Base-by-base conservation (phyloP, 2,113 vertebrate genomes). In the Sebastes fasciatus region DNA sequence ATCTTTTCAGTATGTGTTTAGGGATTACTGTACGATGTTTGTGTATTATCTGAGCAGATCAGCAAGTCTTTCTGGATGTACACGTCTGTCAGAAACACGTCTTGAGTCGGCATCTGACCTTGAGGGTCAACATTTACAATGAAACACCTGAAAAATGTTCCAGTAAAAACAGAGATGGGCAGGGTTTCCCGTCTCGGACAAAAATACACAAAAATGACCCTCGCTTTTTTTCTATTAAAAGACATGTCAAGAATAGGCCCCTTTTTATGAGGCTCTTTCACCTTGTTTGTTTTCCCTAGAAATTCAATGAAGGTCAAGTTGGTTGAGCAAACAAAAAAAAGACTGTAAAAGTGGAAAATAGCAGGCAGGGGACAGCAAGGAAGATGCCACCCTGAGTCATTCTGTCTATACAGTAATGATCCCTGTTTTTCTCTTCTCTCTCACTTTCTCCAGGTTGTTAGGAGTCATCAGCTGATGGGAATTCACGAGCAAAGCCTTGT, bases 161-260 rank as follows among this genome's bases (percentile, higher is more conserved):
- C 84, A 91, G 84, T 86, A 67, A 88, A 89, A 88, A 69, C 45
- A 65, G 51, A 60, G 79, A 79, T 78, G 74, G 81, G 64, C 52
- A 60, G 74, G 80, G 80, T 80, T 90, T 88, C 78, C 84, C 19
- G 49, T 85, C 79, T 52, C 54, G 6, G 49, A 86, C 52, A 45
- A 79, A 81, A 82, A 72, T 61, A 80, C 34, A 66, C 64, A 51
- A 52, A 81, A 61, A 83, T 8, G 42, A 54, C 55, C 52, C 43
- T 55, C 4, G 34, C 6, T 64, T 72, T 77, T 64, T 83, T 79
- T 82, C 74, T 82, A 65, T 82, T 63, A 74, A 90, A 77, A 85
- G 79, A 83, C 78, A 73, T 19, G 17, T 79, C 72, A 66, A 89
- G 79, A 88, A 89, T 73, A 79, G 70, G 23, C 52, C 34, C 52